Base-by-base conservation (phyloP, 2,888 invertebrate genomes). In the Platycnemis pennipes region DNA sequence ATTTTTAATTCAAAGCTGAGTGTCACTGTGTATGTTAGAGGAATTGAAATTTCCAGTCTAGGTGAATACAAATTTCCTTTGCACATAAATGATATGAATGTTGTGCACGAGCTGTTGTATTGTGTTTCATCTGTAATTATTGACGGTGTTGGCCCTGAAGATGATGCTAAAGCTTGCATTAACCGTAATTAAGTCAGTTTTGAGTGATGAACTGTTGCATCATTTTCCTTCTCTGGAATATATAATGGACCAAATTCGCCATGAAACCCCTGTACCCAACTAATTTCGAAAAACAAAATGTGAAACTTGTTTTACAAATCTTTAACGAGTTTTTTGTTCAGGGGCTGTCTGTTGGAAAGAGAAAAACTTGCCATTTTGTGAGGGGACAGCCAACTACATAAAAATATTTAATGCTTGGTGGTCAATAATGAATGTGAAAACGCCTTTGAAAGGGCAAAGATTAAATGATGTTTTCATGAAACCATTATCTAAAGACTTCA, bases 241-340 rank as follows among this genome's bases (percentile, higher is more conserved):
- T 56, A 56, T 56, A 56, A 56, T 56, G 56, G 13, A 56, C 56
- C 16, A 56, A 56, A 56, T 56, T 56, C n/a, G n/a, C n/a, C n/a
- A n/a, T n/a, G n/a, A 56, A 11, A 56, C 19, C 56, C 56, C 56
- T 19, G 19, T 56, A 56, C 22, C 56, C 56, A 56, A 56, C 56
- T 19, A 56, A 56, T 56, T 56, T 56, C 56, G 16, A 56, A 56
- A 56, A n/a, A n/a, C n/a, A 49, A 49, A 94, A 63, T 94, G 94
- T 94, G 22, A 94, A 94, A 56, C 87, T 94, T 63, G 94, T 94
- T 63, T 46, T 94, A n/a, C 56, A 94, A 22, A 63, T 94, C 5
- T 94, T 94, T 63, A 94, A 94, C 94, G 94, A 94, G 49, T 94
- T 87, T 63, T 56, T 94, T n/a, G 69, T 88, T 22, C 94, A 94